Base-by-base conservation (phyloP, 2,113 vertebrate genomes). In the Melanostigma gelatinosum region DNA sequence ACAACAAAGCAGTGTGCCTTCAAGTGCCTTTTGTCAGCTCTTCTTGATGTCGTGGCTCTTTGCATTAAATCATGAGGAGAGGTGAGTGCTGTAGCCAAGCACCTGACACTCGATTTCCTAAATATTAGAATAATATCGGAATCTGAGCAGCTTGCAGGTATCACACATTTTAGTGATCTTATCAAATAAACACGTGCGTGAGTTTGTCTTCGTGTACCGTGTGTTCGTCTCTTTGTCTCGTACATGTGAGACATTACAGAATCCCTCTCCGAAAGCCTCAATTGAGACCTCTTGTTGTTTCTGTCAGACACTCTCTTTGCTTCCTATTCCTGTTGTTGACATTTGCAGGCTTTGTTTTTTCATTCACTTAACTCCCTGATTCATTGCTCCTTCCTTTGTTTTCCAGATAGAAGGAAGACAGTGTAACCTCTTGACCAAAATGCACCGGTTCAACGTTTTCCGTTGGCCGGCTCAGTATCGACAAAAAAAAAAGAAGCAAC, bases 161-260 rank as follows among this genome's bases (percentile, higher is more conserved):
- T 48, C 32, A 38, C 5, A 34, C 22, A 20, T 48, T 70, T 70
- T 32, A 42, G 1, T 24, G 24, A 24, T 90, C 82, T 81, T 90
- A 90, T 89, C 24, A 87, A 88, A 89, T 81, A 85, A 89, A 86
- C 82, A 84, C 87, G 79, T 80, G 66, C 76, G 67, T 27, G 40
- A 75, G 27, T 75, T 67, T 38, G 65, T 55, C 20, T 36, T n/a
- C 61, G 18, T 68, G 2, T 24, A 57, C 42, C 8, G 63, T 64
- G 48, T 58, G 7, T 24, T 5, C 10, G 22, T 66, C 0, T 77
- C 36, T 63, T 34, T 60, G 77, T 81, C 24, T 79, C 40, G 29
- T 81, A 58, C 64, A 64, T 79, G 52, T 7, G 44, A 70, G 61
- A 58, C 46, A 4, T 62, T 20, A 36, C 52, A 4, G 32, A 61